Conservation (phyloP, 1,140 invertebrate genomes). For the Camponotus floridanus region DNA sequence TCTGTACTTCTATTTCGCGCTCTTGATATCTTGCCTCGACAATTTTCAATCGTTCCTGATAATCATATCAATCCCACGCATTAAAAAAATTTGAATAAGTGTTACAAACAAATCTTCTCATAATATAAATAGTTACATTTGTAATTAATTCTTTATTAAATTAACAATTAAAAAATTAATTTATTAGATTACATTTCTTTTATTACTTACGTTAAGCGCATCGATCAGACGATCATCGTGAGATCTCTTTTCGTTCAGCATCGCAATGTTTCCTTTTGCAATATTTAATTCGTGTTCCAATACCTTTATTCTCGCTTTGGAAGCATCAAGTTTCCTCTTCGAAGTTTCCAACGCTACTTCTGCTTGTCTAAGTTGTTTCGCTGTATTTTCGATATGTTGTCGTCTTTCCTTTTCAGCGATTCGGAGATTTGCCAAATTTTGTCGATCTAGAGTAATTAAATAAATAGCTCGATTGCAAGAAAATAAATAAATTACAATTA, state of each 20-base stretch:
- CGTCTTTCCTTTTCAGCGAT: slow-evolving; percentile 87
- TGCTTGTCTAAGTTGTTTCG: slow-evolving; percentile 85
- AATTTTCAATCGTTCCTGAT: slow-evolving; percentile 76
- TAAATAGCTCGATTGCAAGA: not conserved
- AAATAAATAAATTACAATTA: not conserved
- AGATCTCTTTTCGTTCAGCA: slow-evolving; percentile 86
- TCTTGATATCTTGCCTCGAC: slow-evolving; percentile 72
- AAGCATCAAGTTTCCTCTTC: slow-evolving; percentile 87
- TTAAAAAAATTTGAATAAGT: not conserved
- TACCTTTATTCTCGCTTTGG: slow-evolving; percentile 87
- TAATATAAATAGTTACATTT: not conserved
- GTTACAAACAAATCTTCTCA: not conserved
- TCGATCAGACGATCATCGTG: slow-evolving; percentile 87
- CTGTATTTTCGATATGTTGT: slow-evolving; percentile 85
- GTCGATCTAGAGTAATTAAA: slow-evolving; percentile 66
- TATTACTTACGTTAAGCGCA: slow-evolving; percentile 85
- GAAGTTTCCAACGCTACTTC: slow-evolving; percentile 83
- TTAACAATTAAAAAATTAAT: not conserved
- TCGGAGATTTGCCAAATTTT: slow-evolving; percentile 78
- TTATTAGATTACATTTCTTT: not conserved
- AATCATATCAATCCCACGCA: slow-evolving; percentile 32
- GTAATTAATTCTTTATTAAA: slow-evolving; percentile 9
- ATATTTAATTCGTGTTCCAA: slow-evolving; percentile 86
- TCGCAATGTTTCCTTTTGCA: slow-evolving; percentile 85
- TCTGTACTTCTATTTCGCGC: slow-evolving; percentile 66